Evolutionary conservation across 2,113 vertebrate species (phyloP).

Genomic region (Podilymbus podiceps): DNA sequence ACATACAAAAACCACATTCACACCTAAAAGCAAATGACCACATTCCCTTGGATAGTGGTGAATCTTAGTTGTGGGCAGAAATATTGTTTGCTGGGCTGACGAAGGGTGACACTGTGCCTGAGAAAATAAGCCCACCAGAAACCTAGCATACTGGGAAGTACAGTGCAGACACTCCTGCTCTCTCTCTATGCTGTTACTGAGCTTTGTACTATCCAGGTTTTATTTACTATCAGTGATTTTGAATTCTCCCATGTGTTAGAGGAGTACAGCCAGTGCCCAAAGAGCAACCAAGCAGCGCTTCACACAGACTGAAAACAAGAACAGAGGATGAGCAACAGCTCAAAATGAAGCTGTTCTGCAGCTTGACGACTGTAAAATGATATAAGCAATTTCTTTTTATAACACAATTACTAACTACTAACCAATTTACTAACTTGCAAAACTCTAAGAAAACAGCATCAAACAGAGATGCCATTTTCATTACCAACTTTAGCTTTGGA

Average conservation of each 20-base stretch:
- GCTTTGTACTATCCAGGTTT: not conserved
- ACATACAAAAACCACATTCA: too few relatives aligned
- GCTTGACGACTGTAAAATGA: not conserved
- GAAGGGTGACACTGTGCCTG: not conserved
- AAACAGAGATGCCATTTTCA: not conserved
- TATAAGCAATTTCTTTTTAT: not conserved
- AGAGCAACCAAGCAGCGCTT: not conserved
- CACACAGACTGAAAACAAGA: not conserved
- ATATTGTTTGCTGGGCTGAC: not conserved
- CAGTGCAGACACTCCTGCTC: not conserved
- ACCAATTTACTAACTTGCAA: not conserved
- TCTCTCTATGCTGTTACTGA: not conserved
- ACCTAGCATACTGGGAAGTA: not conserved
- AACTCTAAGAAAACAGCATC: not conserved
- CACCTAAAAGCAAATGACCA: not conserved
- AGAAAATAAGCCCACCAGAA: not conserved
- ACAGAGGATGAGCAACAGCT: not conserved
- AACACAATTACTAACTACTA: not conserved
- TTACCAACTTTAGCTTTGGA: not conserved
- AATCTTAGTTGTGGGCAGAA: not conserved
- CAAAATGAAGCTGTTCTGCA: not conserved
- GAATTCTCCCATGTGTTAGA: not conserved
- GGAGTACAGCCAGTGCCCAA: not conserved
- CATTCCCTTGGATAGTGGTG: not conserved
- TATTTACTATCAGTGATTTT: not conserved